These are phyloP conservation scores for Heliconius hortense DNA, from an alignment of 2,888 invertebrate genomes.

Conservation along the genomic window DNA sequence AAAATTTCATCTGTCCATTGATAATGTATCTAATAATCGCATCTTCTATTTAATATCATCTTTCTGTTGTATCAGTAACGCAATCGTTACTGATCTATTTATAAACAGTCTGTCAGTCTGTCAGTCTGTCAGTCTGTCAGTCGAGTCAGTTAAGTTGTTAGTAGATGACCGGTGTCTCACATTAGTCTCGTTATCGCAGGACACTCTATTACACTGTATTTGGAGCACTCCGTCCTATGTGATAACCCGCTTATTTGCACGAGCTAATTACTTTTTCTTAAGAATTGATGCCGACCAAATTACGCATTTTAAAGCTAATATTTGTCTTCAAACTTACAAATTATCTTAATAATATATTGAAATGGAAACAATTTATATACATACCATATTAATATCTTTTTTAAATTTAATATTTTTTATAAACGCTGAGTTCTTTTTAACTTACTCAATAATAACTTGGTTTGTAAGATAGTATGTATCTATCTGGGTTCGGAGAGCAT, in stretches of 20 bases:
- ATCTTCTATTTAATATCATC: too few species aligned
- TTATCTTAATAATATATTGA: neutral
- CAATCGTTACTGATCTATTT: too few species aligned
- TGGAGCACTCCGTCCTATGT: neutral
- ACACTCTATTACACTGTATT: neutral
- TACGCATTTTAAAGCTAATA: neutral
- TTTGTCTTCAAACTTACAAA: neutral
- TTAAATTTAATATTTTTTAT: neutral
- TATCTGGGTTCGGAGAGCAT: neutral
- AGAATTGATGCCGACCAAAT: conserved; percentile 1
- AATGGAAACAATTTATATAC: neutral
- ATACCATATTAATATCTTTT: neutral
- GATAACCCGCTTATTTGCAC: conserved; percentile 2
- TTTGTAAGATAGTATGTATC: neutral
- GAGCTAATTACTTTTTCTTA: neutral
- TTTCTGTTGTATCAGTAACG: too few species aligned
- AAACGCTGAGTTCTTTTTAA: neutral
- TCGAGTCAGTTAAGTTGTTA: too few species aligned
- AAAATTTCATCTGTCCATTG: too few species aligned
- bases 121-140: too few species aligned
- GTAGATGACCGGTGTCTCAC: neutral
- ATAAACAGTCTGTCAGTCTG: too few species aligned
- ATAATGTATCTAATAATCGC: too few species aligned
- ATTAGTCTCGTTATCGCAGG: neutral
- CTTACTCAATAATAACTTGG: neutral